Percentiles rank a stretch among this genome's conserved stretches.
Conservation (phyloP, 2,797 vertebrate species). For the Bufotes viridis region DNA sequence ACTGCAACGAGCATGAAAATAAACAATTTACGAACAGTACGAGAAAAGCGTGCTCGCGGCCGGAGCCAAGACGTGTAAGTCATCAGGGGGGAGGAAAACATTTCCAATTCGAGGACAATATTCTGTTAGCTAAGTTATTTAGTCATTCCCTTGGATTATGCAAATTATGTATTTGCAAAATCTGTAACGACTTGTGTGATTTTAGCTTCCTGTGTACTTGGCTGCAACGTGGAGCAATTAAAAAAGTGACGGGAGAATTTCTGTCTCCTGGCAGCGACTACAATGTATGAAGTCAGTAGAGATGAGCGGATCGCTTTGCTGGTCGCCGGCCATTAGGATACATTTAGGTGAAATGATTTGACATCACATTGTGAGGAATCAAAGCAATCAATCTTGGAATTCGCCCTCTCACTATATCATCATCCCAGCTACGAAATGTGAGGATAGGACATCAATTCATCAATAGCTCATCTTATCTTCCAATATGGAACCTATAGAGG, state of each 20-base stretch:
- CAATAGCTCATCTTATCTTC: too few relatives aligned
- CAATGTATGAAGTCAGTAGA: background rate
- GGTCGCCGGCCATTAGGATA: background rate
- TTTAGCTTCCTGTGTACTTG: conserved; percentile 13
- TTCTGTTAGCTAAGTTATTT: background rate
- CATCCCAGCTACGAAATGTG: background rate
- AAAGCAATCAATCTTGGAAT: background rate
- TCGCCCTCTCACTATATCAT: background rate
- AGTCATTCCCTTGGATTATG: conserved; percentile 15
- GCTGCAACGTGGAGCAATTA: background rate
- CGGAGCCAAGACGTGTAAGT: background rate
- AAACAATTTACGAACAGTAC: background rate
- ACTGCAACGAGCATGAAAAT: background rate
- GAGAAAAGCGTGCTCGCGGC: background rate
- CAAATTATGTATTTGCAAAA: conserved; percentile 7
- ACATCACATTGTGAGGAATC: background rate
- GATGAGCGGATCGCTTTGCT: background rate
- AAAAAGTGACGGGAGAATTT: background rate
- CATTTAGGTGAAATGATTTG: background rate
- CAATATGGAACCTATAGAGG: too few relatives aligned
- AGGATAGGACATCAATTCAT: background rate
- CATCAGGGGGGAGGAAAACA: conserved; percentile 4
- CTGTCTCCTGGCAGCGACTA: background rate
- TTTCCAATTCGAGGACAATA: background rate
- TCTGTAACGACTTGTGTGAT: background rate